Percentiles rank a stretch among this genome's conserved stretches.
These are phyloP conservation scores for Oceanodroma leucorhoa DNA, from an alignment of 2,797 vertebrate species.

Conservation along the genomic window DNA sequence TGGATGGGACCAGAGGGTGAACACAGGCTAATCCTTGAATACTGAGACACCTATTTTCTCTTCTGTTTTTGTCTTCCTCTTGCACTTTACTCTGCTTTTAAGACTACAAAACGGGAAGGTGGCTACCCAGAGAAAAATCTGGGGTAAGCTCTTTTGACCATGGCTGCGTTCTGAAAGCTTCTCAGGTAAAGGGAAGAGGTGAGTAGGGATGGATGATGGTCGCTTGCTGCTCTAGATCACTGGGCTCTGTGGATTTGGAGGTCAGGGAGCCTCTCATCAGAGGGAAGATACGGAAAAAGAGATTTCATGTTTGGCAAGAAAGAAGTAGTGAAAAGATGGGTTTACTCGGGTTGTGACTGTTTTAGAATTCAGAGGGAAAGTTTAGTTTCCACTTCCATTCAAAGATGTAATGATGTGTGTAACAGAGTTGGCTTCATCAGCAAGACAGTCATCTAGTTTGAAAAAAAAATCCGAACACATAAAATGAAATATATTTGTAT, in stretches of 20 bases:
- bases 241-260: neutral
- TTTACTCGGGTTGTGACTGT: neutral
- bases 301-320: neutral
- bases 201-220: neutral
- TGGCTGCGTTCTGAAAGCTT: neutral
- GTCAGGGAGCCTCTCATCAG: neutral
- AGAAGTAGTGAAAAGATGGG: neutral
- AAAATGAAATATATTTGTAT: neutral
- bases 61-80: neutral
- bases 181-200: neutral
- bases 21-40: neutral
- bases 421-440: neutral
- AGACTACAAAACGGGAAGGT: neutral
- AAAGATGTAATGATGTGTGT: neutral
- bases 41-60: neutral
- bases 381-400: neutral
- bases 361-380: neutral
- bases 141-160: neutral
- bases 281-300: neutral
- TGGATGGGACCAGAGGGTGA: neutral
- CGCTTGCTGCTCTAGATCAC: neutral
- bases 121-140: neutral
- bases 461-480: neutral
- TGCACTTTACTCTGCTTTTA: neutral
- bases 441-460: neutral